Base-by-base conservation (phyloP, 2,888 invertebrate genomes). In the Habroteleia sp. region DNA sequence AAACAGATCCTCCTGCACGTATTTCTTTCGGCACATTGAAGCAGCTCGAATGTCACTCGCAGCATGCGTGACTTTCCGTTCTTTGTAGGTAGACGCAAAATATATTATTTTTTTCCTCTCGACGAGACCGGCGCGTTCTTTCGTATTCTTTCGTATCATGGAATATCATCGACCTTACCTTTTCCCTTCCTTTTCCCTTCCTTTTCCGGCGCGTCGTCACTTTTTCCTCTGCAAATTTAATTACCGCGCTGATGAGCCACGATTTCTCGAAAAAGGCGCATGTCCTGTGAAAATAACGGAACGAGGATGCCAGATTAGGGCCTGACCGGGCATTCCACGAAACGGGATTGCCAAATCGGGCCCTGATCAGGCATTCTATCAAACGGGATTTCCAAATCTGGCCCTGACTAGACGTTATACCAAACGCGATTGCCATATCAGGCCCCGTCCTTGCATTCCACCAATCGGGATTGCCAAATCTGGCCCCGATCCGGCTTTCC, bases 201-300 rank as follows among this genome's bases (percentile, higher is more conserved):
- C 10, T 20, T 29, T 17, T 23, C 4, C n/a, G 11, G 11, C 11
- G 11, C 39, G 14, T 33, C 37, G 37, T 23, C 16, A 11, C 17
- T 58, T 60, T 60, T 46, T 60, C 29, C 6, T 23, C 20, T 27
- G 3, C 41, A 83, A 83, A 84, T 84, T 83, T 82, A 83, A 84
- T 85, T 85, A 83, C 82, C 82, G 80, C 79, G 63, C 72, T 16
- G 73, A 11, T 31, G 37, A 27, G 48, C 25, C 63, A 25, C 23
- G 68, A 62, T 63, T 72, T 63, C 48, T 56, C 50, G 17, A 17
- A 29, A 27, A 23, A 23, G 37, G 48, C 23, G 63, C 29, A 46
- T 54, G 60, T 29, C 27, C 50, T 52, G 37, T 31, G 37, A 44
- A 25, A 31, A 37, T 35, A 33, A 44, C n/a, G n/a, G n/a, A n/a